phyloP scores from a whole-genome alignment of 2,797 vertebrate species.

The Nasua narica region DNA sequence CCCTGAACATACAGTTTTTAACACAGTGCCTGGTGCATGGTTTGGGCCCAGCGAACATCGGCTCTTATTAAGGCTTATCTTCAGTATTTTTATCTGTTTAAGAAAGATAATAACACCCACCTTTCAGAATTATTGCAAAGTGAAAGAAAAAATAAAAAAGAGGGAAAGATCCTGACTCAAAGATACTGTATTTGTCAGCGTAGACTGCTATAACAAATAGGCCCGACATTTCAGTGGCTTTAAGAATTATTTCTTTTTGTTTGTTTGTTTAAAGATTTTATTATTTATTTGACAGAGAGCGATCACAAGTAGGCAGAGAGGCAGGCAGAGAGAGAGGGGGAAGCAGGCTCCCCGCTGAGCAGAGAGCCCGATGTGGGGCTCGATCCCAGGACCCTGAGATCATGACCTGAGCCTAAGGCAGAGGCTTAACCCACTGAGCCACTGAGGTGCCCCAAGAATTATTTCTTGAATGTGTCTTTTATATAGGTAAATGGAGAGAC shows the following conservation, averaged over 20 bases:
- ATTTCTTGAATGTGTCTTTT: background rate
- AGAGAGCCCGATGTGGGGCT: too few relatives aligned
- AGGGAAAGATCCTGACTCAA: background rate
- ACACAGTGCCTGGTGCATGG: background rate
- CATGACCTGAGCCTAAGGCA: too few relatives aligned
- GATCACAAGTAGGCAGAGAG: too few relatives aligned
- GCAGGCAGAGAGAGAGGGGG: too few relatives aligned
- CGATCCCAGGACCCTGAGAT: too few relatives aligned
- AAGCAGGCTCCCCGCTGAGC: too few relatives aligned
- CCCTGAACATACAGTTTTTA: background rate
- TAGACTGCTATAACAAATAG: background rate
- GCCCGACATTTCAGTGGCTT: background rate
- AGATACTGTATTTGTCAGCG: background rate
- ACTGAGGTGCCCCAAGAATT: too few relatives aligned
- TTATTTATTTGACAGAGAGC: too few relatives aligned
- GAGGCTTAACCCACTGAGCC: too few relatives aligned
- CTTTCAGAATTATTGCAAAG: background rate
- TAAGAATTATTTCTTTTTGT: background rate
- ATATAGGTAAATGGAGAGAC: background rate
- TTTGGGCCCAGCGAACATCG: background rate
- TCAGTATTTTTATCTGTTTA: background rate
- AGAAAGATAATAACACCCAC: background rate
- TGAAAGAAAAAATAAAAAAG: background rate
- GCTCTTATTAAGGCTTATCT: background rate
- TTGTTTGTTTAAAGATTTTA: too few relatives aligned